These are phyloP conservation scores for Trichonephila clavipes DNA, from an alignment of 1,140 invertebrate genomes.

Conservation along the genomic window DNA sequence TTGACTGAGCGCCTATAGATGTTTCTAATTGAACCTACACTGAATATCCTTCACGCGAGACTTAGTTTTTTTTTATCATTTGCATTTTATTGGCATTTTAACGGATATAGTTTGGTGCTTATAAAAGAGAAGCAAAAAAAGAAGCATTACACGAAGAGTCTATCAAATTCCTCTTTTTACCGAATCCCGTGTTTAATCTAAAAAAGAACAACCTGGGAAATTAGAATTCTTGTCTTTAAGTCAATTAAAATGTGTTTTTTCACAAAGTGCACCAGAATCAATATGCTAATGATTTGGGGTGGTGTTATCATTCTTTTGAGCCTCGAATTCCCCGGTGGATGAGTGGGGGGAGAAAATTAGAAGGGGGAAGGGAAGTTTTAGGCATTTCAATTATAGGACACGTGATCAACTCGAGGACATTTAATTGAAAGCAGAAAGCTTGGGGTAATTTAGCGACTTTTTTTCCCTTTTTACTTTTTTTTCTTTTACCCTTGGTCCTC, in stretches of 20 bases:
- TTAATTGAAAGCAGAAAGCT: conserved; percentile 71
- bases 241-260: conserved; percentile 76
- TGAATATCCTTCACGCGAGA: background rate
- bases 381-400: conserved; percentile 75
- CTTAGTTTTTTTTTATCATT: conserved; percentile 55
- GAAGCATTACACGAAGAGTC: conserved; percentile 25
- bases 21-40: conserved; percentile 58
- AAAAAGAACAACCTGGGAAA: conserved; percentile 64
- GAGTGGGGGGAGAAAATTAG: background rate
- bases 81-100: conserved; percentile 76
- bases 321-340: conserved; percentile 41
- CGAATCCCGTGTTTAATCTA: conserved; percentile 53
- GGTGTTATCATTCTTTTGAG: conserved; percentile 64
- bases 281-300: conserved; percentile 74
- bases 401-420: conserved; percentile 69
- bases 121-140: conserved; percentile 36
- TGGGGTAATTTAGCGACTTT: conserved; percentile 69
- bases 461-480: conserved; percentile 1
- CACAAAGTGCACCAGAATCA: conserved; percentile 54
- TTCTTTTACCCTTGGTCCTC: background rate
- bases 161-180: conserved; percentile 69
- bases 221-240: conserved; percentile 76
- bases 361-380: conserved; percentile 60
- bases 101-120: conserved; percentile 63
- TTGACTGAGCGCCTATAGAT: conserved; percentile 29